phyloP scores from a whole-genome alignment of 2,113 vertebrate species.

The Varanus salvator region DNA sequence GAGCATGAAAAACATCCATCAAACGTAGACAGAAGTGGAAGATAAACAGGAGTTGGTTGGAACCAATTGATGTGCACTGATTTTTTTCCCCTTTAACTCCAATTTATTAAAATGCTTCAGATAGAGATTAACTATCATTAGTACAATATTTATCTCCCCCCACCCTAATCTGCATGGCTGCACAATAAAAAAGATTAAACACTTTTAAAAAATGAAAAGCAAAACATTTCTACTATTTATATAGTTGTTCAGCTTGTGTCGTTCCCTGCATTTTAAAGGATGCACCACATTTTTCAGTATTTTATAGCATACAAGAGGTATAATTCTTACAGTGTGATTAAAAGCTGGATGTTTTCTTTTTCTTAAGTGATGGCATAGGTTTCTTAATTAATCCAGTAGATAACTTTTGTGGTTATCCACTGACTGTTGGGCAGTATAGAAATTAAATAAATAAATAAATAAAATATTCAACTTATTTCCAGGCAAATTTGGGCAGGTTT shows the following conservation, averaged over 20 bases:
- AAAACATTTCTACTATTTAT: constrained; percentile 23
- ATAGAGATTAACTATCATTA: constrained; percentile 46
- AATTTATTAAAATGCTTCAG: constrained; percentile 56
- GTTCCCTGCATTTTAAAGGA: background rate
- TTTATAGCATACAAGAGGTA: constrained; percentile 3
- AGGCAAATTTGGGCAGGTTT: background rate
- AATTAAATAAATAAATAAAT: background rate
- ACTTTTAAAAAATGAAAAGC: constrained; percentile 18
- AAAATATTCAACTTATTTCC: background rate
- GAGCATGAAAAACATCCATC: constrained; percentile 64
- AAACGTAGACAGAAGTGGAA: constrained; percentile 57
- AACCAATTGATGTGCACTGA: constrained; percentile 50
- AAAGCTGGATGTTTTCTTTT: background rate
- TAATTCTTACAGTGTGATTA: background rate
- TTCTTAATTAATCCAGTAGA: background rate
- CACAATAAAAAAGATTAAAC: constrained; percentile 32
- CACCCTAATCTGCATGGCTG: constrained; percentile 10
- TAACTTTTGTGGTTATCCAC: too few species aligned
- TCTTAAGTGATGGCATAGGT: background rate
- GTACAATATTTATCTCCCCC: constrained; percentile 51
- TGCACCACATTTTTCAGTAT: background rate
- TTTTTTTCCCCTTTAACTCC: constrained; percentile 46
- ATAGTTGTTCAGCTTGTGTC: constrained; percentile 15
- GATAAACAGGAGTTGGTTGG: constrained; percentile 47
- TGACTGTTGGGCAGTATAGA: too few species aligned